Evolutionary conservation across 2,888 invertebrate species (phyloP).

Genomic region (Aleiodes leptofemur): DNA sequence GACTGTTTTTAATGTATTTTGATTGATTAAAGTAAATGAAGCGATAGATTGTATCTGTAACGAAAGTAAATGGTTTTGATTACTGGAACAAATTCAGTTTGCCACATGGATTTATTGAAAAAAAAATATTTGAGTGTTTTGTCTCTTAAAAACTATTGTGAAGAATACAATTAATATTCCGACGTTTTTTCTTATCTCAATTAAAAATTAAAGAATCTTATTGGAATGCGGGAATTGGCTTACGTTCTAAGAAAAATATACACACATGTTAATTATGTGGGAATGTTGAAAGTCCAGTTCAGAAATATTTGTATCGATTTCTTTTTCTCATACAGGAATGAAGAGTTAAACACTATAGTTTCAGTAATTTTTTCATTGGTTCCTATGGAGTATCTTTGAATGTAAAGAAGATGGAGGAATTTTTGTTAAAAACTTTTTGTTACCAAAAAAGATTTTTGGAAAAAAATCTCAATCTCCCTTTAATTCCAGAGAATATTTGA

Average conservation of each 20-base stretch:
- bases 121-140: conserved; percentile 23
- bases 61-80: too few species aligned
- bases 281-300: conserved; percentile 69
- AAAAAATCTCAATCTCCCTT: too few species aligned
- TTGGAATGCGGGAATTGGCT: conserved; percentile 68
- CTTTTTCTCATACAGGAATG: not conserved
- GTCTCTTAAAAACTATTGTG: conserved; percentile 58
- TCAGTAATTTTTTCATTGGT: too few species aligned
- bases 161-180: conserved; percentile 64
- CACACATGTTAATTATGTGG: conserved; percentile 54
- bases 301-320: conserved; percentile 57
- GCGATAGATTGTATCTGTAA: too few species aligned
- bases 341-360: not conserved
- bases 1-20: too few species aligned
- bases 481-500: too few species aligned
- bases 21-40: too few species aligned
- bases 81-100: too few species aligned
- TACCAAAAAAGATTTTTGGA: too few species aligned
- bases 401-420: too few species aligned
- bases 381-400: too few species aligned
- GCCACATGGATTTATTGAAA: conserved; percentile 9
- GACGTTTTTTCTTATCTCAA: conserved; percentile 54
- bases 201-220: conserved; percentile 61
- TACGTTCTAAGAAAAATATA: conserved; percentile 61
- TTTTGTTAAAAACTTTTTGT: too few species aligned